phyloP scores from a whole-genome alignment of 2,888 invertebrate species.

The Elmis aenea region DNA sequence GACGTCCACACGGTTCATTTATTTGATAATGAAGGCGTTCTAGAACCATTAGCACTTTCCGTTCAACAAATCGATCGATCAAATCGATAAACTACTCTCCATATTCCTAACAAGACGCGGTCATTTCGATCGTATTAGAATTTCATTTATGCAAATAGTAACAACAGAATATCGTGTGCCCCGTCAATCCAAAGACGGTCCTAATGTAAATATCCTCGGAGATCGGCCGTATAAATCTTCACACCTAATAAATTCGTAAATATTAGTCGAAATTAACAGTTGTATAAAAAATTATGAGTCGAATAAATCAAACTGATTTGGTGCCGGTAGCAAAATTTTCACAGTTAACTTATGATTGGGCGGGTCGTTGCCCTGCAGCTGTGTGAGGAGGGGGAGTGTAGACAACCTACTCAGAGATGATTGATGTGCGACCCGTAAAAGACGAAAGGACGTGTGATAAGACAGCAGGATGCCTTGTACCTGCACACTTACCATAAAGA shows the following conservation, averaged over 20 bases:
- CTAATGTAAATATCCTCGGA: not conserved
- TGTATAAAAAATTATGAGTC: constrained; percentile 7
- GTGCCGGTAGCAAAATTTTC: constrained; percentile 10
- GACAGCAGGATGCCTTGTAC: constrained; percentile 5
- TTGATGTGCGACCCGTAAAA: constrained; percentile 9
- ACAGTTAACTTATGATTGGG: constrained; percentile 12
- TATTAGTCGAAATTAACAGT: constrained; percentile 4
- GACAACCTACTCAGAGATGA: constrained; percentile 9
- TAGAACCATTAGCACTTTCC: constrained; percentile 24
- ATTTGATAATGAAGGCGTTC: constrained; percentile 28
- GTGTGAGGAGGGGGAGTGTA: constrained; percentile 5
- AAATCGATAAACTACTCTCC: constrained; percentile 14
- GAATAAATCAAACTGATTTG: constrained; percentile 12
- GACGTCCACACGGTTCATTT: constrained; percentile 27
- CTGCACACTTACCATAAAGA: not conserved
- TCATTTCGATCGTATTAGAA: not conserved
- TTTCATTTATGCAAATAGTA: too few relatives aligned
- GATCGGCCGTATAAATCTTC: not conserved
- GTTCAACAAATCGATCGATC: constrained; percentile 24
- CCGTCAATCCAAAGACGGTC: not conserved
- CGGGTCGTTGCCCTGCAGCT: constrained; percentile 15
- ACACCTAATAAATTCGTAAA: constrained; percentile 6
- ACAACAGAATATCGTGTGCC: not conserved
- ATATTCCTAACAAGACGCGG: not conserved
- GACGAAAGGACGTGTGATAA: constrained; percentile 11